Evolutionary conservation across 2,888 invertebrate species (phyloP).

Genomic region (Trachelus stipa): DNA sequence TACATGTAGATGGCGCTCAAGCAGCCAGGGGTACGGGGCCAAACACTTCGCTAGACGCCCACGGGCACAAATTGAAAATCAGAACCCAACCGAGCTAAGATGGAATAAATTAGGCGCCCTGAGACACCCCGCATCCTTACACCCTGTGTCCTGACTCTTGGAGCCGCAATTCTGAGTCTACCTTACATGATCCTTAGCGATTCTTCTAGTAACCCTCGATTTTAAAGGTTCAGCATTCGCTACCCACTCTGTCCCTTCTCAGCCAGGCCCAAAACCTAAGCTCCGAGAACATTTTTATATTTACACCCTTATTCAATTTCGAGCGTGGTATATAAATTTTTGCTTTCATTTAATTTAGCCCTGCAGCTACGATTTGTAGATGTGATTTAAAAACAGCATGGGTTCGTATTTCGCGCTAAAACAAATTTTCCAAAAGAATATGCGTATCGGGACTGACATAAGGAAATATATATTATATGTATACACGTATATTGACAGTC

Average conservation of each 20-base stretch:
- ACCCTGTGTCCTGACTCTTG: neutral
- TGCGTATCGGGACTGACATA: neutral
- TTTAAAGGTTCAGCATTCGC: neutral
- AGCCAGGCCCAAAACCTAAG: neutral
- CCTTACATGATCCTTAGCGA: neutral
- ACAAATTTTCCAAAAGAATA: neutral
- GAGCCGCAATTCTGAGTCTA: neutral
- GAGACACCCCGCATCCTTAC: slow-evolving; percentile 15
- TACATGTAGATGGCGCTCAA: slow-evolving; percentile 64
- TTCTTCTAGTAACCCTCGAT: neutral
- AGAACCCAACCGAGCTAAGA: slow-evolving; percentile 54
- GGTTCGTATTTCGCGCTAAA: neutral
- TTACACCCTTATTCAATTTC: neutral
- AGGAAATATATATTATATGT: neutral
- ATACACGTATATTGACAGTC: neutral
- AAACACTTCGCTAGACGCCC: slow-evolving; percentile 29
- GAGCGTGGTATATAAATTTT: neutral
- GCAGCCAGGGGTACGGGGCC: slow-evolving; percentile 37
- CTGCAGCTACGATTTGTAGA: neutral
- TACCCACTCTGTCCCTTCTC: no score
- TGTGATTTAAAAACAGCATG: neutral
- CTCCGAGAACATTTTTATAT: neutral
- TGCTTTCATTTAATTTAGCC: neutral
- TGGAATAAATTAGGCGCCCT: slow-evolving; percentile 57
- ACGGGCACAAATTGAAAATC: slow-evolving; percentile 58